Evolutionary conservation across 2,113 vertebrate genomes (phyloP).

Genomic region (Thamnophis sirtalis): DNA sequence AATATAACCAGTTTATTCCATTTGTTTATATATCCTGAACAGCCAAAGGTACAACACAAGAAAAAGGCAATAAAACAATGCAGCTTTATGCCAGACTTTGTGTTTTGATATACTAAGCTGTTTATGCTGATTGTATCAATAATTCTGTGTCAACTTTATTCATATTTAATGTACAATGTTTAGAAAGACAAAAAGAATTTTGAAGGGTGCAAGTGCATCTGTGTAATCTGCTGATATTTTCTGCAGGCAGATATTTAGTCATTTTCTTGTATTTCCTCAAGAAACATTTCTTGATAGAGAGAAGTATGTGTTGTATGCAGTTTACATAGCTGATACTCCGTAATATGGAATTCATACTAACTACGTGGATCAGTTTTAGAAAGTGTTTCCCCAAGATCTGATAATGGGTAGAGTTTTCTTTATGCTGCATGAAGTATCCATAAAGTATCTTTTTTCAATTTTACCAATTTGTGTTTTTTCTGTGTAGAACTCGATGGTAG

Average conservation of each 20-base stretch:
- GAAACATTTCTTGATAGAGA: constrained; percentile 44
- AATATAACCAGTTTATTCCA: background rate
- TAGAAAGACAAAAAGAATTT: constrained; percentile 1
- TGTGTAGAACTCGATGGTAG: constrained; percentile 41
- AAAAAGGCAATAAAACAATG: background rate
- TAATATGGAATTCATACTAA: constrained; percentile 52
- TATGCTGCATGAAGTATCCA: constrained; percentile 44
- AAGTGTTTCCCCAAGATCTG: constrained; percentile 32
- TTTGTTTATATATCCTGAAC: background rate
- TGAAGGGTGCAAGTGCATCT: constrained; percentile 28
- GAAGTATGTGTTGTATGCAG: constrained; percentile 4
- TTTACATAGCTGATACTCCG: constrained; percentile 8
- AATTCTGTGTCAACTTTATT: background rate
- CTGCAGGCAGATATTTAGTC: constrained; percentile 39
- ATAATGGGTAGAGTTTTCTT: constrained; percentile 47
- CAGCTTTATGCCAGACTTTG: background rate
- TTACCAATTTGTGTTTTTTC: constrained; percentile 47
- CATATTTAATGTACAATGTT: background rate
- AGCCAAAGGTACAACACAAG: background rate
- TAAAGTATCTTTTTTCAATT: constrained; percentile 40
- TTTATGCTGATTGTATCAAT: constrained; percentile 3
- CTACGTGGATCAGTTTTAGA: constrained; percentile 37
- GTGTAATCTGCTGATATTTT: constrained; percentile 47
- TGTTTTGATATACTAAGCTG: constrained; percentile 34
- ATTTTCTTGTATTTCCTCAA: constrained; percentile 37